These are phyloP conservation scores for Chunga burmeisteri DNA, from an alignment of 2,113 vertebrate species.

Conservation along the genomic window DNA sequence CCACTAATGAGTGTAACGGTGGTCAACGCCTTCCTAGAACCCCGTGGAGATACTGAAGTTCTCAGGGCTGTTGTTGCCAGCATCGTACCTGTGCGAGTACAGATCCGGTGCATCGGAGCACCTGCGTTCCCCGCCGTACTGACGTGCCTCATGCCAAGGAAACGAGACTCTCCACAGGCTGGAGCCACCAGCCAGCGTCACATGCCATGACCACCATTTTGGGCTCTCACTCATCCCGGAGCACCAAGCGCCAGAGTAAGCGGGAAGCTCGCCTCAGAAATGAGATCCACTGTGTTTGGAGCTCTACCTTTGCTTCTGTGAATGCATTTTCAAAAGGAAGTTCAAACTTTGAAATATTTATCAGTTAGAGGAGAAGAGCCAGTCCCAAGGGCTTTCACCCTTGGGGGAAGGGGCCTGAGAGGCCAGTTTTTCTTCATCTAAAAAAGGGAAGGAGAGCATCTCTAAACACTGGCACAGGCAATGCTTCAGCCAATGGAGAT, in stretches of 20 bases:
- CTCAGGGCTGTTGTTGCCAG: not conserved
- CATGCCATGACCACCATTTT: not conserved
- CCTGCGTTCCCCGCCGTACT: fast-evolving
- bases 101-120: not conserved
- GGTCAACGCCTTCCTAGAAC: not conserved
- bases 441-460: not conserved
- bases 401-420: not conserved
- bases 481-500: not conserved
- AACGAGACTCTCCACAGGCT: fast-evolving
- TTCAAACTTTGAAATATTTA: not conserved
- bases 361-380: not conserved
- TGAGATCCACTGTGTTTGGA: not conserved
- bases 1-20: fast-evolving
- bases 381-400: not conserved
- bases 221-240: not conserved
- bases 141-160: fast-evolving
- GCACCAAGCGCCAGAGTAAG: not conserved
- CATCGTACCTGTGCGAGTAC: fast-evolving
- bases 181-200: not conserved
- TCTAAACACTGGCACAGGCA: not conserved
- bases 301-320: not conserved
- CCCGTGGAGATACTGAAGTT: not conserved
- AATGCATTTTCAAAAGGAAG: not conserved
- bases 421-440: not conserved
- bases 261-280: fast-evolving